phyloP scores from a whole-genome alignment of 2,888 invertebrate species.

The Drosophila percnosoma region DNA sequence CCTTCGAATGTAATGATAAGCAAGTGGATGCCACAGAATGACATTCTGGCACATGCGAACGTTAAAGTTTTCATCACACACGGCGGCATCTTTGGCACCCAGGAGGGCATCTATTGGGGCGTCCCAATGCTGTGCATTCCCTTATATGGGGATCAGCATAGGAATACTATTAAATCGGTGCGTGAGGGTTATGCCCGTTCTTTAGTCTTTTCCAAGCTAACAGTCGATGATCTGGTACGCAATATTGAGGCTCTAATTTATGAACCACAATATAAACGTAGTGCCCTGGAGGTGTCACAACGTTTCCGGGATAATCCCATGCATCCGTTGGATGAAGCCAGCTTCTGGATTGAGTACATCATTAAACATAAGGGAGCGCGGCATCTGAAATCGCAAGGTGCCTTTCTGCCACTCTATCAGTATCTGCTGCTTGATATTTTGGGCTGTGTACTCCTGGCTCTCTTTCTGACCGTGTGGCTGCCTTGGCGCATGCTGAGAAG shows the following conservation, averaged over 20 bases:
- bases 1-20: constrained; percentile 85
- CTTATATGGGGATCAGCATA: constrained; percentile 85
- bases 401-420: constrained; percentile 84
- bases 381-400: constrained; percentile 83
- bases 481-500: constrained; percentile 67
- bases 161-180: constrained; percentile 83
- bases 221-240: constrained; percentile 78
- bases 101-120: constrained; percentile 84
- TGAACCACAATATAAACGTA: constrained; percentile 83
- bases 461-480: constrained; percentile 65
- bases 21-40: constrained; percentile 87
- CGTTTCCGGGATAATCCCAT: constrained; percentile 86
- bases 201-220: constrained; percentile 82
- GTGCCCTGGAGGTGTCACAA: constrained; percentile 85
- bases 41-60: constrained; percentile 85
- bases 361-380: constrained; percentile 84
- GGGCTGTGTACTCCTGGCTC: constrained; percentile 80
- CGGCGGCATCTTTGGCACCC: constrained; percentile 85
- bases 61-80: constrained; percentile 85
- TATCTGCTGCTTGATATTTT: constrained; percentile 86
- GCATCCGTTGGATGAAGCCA: constrained; percentile 86
- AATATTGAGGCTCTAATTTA: constrained; percentile 82
- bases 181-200: constrained; percentile 84
- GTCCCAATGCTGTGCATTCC: constrained; percentile 85
- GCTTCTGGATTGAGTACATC: constrained; percentile 88